A percentile compares a stretch with the other conserved stretches of the same genome.
Evolutionary conservation across 1,140 invertebrate genomes (phyloP).

Genomic region (Leptinotarsa undecemlineata): DNA sequence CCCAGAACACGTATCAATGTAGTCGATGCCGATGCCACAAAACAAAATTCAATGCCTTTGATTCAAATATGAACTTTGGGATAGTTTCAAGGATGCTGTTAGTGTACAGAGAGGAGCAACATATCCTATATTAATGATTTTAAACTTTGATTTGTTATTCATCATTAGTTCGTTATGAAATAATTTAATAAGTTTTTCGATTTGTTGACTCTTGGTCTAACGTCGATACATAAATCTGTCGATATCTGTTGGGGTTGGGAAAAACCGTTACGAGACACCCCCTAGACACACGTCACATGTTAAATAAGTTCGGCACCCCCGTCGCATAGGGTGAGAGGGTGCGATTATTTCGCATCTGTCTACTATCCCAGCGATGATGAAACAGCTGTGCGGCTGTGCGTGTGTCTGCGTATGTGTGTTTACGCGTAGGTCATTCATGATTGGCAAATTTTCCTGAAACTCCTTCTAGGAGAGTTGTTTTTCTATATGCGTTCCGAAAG

Average conservation of each 20-base stretch:
- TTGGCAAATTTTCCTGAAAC: not conserved
- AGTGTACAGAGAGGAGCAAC: no score
- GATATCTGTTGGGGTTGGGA: conserved; percentile 17
- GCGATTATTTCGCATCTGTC: conserved; percentile 28
- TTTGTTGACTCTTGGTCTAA: not conserved
- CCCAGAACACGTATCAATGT: no score
- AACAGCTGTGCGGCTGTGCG: not conserved
- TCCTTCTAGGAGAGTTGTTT: not conserved
- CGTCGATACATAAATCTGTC: not conserved
- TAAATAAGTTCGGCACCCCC: conserved; percentile 16
- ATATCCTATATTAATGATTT: no score
- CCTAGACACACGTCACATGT: conserved; percentile 14
- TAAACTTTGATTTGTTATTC: no score
- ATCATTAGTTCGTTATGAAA: no score
- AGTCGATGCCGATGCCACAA: no score
- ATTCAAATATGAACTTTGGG: no score
- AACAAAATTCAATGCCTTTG: no score
- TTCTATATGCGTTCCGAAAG: no score
- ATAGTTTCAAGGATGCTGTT: no score
- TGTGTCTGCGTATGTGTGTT: conserved; percentile 5
- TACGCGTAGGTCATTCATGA: not conserved
- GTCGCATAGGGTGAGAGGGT: conserved; percentile 10
- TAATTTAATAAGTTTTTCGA: not conserved
- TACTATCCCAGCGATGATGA: conserved; percentile 12
- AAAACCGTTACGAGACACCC: conserved; percentile 26